Base-by-base conservation (phyloP, 2,888 invertebrate species). In the Calliphora vomitoria region DNA sequence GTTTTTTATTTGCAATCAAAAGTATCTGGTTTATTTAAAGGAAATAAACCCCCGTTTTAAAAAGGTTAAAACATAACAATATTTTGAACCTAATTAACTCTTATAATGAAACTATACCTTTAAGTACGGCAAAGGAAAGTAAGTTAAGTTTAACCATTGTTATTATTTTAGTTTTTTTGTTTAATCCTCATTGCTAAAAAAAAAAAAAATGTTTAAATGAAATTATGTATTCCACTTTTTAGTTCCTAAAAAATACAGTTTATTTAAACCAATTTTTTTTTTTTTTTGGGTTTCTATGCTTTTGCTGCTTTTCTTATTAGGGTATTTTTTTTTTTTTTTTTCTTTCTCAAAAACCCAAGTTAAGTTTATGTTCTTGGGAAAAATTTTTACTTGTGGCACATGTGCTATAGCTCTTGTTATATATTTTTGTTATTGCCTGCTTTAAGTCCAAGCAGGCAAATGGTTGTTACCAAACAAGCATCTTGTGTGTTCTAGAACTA, bases 311-410 rank as follows among this genome's bases (percentile, higher is more conserved):
- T 44, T 44, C n/a, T 83, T 76, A 85, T 76, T 79, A 75, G 80
- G 69, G 71, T 85, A 55, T 47, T 75, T 20, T 58, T 66, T 62
- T 69, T 13, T 31, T 55, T 66, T 8, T 41, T 66, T 66, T 58
- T 66, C 10, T 6, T 62, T 25, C 1, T 69, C 18, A 15, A 18
- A 69, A 25, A 55, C 8, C 31, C 74, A 50, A 79, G 47, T 79
- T 69, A 85, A 85, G 87, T 87, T 87, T 87, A 87, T 87, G 87
- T 82, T 87, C 87, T 85, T 87, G 87, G 85, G 87, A 87, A 87
- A 84, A 79, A 50, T 85, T 85, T 71, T 74, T 87, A 82, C 69
- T 79, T 71, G 79, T 79, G 85, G 87, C 87, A 87, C 87, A 87
- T 87, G 87, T 87, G 87, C 86, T 20, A 69, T 81, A 80, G 13